Evolutionary conservation across 2,797 vertebrate genomes (phyloP), one percentile per base, ranked within the genome.

Genomic region (Mormyrus hasselquistii): DNA sequence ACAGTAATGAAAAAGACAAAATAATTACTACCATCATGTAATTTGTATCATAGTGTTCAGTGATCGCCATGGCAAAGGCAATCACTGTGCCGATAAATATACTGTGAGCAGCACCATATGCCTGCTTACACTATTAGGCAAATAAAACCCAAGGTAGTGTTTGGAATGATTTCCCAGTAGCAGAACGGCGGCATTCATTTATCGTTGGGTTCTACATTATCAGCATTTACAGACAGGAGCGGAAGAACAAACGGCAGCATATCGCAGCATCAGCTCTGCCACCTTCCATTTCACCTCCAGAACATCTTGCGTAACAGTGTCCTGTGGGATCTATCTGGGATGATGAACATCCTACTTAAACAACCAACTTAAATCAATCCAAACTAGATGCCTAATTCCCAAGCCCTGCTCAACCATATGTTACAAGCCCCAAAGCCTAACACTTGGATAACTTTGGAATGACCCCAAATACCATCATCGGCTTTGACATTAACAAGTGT

Each of bases 351-450:
- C 92, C 95, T 91, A 90, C 91, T 93, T 93, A 94, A 95, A 92
- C 95, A 92, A 91, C 47, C 92, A 94, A 94, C 94, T 95, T 90
- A 94, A 94, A 96, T 93, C 94, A 93, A 95, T 96, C 95, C 95
- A 95, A 92, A 89, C 91, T 92, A 93, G 95, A 96, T 92, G 92
- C 94, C 96, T 95, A 95, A 97, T 97, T 96, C 96, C 94, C 93
- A 94, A 95, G 93, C 92, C 92, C 95, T 96, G 96, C 95, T 95
- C 95, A 95, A 95, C 96, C 96, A 94, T 97, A 95, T 95, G 96
- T 96, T 96, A 96, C 93, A 96, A 95, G 93, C 96, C 95, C 94
- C 95, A 76, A 93, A 95, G 92, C 92, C 92, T 96, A 95, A 95
- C 89, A 93, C 93, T 95, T 90, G 93, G 92, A 90, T 93, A 95